These are phyloP conservation scores for Micrasema longulum DNA, from an alignment of 1,140 invertebrate genomes.

Conservation along the genomic window DNA sequence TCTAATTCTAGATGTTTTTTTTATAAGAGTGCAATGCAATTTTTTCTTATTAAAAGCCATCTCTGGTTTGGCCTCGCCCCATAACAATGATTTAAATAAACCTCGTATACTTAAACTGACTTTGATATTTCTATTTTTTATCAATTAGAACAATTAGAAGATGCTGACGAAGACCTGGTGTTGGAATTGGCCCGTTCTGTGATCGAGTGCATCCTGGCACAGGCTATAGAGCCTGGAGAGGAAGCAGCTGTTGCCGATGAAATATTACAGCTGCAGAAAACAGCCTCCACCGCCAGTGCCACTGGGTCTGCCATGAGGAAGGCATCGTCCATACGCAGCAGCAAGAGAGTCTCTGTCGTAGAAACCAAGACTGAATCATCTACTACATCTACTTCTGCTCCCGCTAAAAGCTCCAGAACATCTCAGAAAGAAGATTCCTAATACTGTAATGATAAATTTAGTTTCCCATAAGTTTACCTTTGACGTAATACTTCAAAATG, in stretches of 20 bases:
- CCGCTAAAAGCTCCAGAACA: conserved; percentile 12
- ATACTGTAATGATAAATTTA: too few species aligned
- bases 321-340: neutral
- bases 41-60: too few species aligned
- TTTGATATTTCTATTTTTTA: too few species aligned
- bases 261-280: conserved; percentile 4
- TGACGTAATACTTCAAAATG: too few species aligned
- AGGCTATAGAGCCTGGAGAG: conserved; percentile 8
- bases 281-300: neutral
- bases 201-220: conserved; percentile 8
- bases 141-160: conserved; percentile 16
- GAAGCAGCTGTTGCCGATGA: conserved; percentile 1
- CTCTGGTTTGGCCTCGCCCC: too few species aligned
- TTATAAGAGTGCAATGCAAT: too few species aligned
- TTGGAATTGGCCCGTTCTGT: neutral
- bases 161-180: neutral
- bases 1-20: too few species aligned
- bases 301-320: conserved; percentile 2
- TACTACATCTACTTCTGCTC: conserved; percentile 6
- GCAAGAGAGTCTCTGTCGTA: neutral
- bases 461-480: neutral
- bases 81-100: too few species aligned
- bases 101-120: too few species aligned
- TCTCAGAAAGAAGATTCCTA: neutral
- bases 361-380: conserved; percentile 15